phyloP scores from a whole-genome alignment of 2,888 invertebrate genomes.

The Marasmarcha lunaedactyla region DNA sequence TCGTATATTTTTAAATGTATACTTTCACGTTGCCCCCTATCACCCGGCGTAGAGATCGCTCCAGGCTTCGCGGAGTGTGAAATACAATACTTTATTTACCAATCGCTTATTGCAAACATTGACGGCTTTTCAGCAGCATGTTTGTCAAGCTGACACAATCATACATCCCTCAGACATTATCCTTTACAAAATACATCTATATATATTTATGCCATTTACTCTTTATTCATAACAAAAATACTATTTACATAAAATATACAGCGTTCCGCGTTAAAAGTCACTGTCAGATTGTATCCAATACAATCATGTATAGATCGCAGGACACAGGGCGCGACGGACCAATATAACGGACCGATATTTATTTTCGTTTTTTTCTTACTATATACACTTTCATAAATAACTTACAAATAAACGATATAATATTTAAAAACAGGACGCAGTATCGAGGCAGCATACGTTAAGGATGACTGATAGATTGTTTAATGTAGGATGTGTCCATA shows the following conservation, averaged over 20 bases:
- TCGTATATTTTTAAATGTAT: too few species aligned
- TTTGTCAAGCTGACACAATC: constrained; percentile 18
- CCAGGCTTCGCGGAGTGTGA: too few species aligned
- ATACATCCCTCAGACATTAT: constrained; percentile 10
- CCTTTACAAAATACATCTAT: constrained; percentile 18
- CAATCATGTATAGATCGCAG: constrained; percentile 18
- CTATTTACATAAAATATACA: constrained; percentile 48
- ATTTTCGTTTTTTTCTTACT: constrained; percentile 46
- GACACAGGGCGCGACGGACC: constrained; percentile 36
- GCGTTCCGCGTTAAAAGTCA: background rate
- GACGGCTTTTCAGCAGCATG: constrained; percentile 16
- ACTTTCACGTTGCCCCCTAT: too few species aligned
- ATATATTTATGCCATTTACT: constrained; percentile 58
- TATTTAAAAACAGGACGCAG: constrained; percentile 47
- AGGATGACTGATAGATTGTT: constrained; percentile 3
- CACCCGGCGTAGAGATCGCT: too few species aligned
- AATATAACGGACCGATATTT: constrained; percentile 37
- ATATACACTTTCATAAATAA: constrained; percentile 58
- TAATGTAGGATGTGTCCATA: background rate
- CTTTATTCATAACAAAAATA: constrained; percentile 53
- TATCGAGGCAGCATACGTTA: constrained; percentile 25
- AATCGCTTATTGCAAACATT: background rate
- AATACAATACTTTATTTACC: background rate
- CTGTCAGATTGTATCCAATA: too few species aligned
- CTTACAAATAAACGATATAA: constrained; percentile 64